Conservation (phyloP, 2,113 vertebrate species). For the Cervus canadensis region DNA sequence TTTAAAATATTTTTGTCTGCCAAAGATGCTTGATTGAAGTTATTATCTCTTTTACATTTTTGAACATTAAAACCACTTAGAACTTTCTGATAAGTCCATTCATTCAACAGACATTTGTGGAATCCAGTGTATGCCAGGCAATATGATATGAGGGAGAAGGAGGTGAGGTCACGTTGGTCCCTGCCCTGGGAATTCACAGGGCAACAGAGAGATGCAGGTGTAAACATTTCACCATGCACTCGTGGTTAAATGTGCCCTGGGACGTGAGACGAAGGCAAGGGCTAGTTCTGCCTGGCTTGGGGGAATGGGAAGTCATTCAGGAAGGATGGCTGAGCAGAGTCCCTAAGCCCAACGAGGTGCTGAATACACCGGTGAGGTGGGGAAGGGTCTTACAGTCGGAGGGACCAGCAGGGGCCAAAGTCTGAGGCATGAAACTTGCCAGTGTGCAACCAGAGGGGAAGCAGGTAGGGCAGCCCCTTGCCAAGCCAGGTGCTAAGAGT, state of each 20-base stretch:
- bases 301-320: background rate
- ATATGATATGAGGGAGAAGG: fast-evolving
- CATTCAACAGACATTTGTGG: background rate
- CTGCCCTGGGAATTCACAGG: background rate
- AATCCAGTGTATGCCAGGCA: fast-evolving
- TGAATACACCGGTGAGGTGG: background rate
- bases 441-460: fast-evolving
- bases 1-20: background rate
- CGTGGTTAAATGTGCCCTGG: fast-evolving
- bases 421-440: background rate
- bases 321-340: background rate
- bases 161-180: fast-evolving
- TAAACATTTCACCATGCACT: fast-evolving
- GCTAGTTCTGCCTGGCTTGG: background rate
- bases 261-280: fast-evolving
- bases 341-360: background rate
- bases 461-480: background rate
- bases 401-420: background rate
- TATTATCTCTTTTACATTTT: background rate
- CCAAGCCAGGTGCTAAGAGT: background rate
- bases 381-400: background rate
- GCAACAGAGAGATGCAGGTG: fast-evolving
- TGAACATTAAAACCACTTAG: background rate
- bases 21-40: background rate
- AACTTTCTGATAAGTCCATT: background rate